Evolutionary conservation across 2,888 invertebrate genomes (phyloP).

Genomic region (Pachliopta kotzebuea): DNA sequence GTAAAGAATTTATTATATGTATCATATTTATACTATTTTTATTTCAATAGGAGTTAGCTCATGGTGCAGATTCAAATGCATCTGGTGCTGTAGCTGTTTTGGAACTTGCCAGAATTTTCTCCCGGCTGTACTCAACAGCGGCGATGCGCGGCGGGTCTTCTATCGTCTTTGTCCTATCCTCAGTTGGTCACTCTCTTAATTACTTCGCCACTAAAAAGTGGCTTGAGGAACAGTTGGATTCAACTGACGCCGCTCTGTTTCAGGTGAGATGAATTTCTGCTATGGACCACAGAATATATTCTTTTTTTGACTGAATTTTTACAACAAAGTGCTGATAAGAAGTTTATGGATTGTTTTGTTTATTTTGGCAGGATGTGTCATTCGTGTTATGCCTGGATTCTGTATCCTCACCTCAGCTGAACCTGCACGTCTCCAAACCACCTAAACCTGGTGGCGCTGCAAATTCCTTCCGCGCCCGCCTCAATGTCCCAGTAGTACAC

Average conservation of each 20-base stretch:
- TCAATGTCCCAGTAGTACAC: conserved; percentile 85
- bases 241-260: conserved; percentile 83
- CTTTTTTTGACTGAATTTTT: too few species aligned
- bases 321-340: too few species aligned
- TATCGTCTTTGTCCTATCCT: conserved; percentile 93
- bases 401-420: conserved; percentile 83
- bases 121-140: conserved; percentile 89
- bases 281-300: too few species aligned
- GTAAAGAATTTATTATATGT: too few species aligned
- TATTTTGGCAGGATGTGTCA: conserved; percentile 86
- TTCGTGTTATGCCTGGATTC: conserved; percentile 95
- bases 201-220: conserved; percentile 98
- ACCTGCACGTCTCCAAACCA: conserved; percentile 97
- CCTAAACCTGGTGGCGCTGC: conserved; percentile 92
- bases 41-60: conserved; percentile 86
- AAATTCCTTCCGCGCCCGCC: conserved; percentile 81
- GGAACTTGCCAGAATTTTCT: conserved; percentile 93
- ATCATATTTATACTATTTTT: background rate
- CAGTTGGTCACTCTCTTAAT: conserved; percentile 94
- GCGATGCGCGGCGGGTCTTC: conserved; percentile 88
- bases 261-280: conserved; percentile 78
- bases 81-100: conserved; percentile 93
- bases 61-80: conserved; percentile 95
- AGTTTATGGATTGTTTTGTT: background rate
- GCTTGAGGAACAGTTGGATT: conserved; percentile 95